Evolutionary conservation across 92 coral and sea anemone genomes (phyloP).

Genomic region (Meandrina meandrites): DNA sequence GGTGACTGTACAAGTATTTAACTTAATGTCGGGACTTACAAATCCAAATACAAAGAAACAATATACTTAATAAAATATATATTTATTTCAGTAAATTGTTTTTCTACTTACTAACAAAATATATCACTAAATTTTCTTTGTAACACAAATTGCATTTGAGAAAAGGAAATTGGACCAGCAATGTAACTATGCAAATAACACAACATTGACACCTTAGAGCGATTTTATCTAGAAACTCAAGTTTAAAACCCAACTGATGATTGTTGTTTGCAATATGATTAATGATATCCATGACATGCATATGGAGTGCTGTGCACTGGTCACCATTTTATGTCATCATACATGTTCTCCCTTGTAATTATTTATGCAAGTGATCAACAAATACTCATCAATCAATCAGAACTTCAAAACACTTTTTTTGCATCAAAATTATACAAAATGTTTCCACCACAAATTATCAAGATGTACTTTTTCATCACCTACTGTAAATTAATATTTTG

Average conservation of each 20-base stretch:
- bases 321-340: too few relatives aligned
- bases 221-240: not conserved
- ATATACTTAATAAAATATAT: not conserved
- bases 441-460: not conserved
- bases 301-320: too few relatives aligned
- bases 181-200: not conserved
- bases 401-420: not conserved
- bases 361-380: too few relatives aligned
- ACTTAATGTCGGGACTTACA: not conserved
- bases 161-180: constrained; percentile 19
- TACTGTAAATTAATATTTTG: too few relatives aligned
- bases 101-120: not conserved
- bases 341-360: too few relatives aligned
- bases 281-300: too few relatives aligned
- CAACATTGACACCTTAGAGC: not conserved
- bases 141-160: constrained; percentile 1
- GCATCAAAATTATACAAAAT: not conserved
- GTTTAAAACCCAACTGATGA: not conserved
- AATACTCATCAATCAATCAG: not conserved
- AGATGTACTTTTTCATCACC: not conserved
- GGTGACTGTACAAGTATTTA: too few relatives aligned
- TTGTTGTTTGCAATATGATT: not conserved
- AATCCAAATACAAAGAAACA: not conserved
- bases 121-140: not conserved
- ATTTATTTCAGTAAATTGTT: constrained; percentile 5